Base-by-base conservation (phyloP, 2,888 invertebrate genomes). In the Caenorhabditis wallacei region DNA sequence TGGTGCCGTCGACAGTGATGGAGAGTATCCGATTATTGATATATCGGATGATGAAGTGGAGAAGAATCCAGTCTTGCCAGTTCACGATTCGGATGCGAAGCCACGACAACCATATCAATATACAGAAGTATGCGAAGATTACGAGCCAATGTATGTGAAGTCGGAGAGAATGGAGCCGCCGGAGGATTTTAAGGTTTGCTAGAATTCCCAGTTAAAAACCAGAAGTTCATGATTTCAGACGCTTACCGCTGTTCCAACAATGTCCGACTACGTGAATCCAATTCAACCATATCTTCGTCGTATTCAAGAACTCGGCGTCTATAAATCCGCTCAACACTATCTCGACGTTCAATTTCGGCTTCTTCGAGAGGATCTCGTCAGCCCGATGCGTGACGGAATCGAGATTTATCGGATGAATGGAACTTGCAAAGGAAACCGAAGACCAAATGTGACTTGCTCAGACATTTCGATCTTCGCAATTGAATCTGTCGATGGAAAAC, bases 291-390 rank as follows among this genome's bases (percentile, higher is more conserved):
- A 94, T 89, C 87, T 94, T 22, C 92, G 94, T 18, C 94, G 94
- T 0, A 95, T 95, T 89, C 94, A 94, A 70, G 92, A 94, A 0
- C 92, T 94, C 54, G 95, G 95, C 18, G 93, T 94, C 0, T 96
- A 95, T 91, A 90, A 93, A 0, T 93, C 93, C 89, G 93, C 95
- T 0, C 94, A 95, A 57, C 94, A 95, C 89, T 96, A 96, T 91
- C 93, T 96, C 26, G 95, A 95, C 88, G 93, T 95, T n/a, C 96
- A 96, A 87, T 95, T 95, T 90, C 94, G 95, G 46, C 93, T 96
- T 43, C 91, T 96, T 63, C 93, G 95, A 40, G 96, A 96, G 93
- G 96, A 96, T 92, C 96, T 95, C 90, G 94, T 95, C 40, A 93
- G 94, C 20, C 95, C 96, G 0, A 91, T 96, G 26, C 93, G 95